Evolutionary conservation across 2,113 vertebrate species (phyloP).

Genomic region (Condylura cristata): DNA sequence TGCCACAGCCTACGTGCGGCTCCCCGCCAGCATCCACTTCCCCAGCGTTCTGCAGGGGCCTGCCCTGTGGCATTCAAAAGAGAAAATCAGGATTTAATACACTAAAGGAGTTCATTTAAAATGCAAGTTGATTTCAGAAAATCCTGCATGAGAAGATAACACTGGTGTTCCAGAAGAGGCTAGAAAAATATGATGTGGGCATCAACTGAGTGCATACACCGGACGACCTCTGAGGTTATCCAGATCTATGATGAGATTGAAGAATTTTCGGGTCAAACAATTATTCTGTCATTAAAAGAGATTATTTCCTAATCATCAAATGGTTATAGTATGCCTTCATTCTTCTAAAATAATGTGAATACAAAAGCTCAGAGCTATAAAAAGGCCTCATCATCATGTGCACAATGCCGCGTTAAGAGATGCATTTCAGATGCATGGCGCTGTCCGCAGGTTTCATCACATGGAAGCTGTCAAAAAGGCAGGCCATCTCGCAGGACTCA

Average conservation of each 20-base stretch:
- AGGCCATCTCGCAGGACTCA: not conserved
- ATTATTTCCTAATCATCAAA: not conserved
- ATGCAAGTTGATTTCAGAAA: not conserved
- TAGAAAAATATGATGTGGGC: not conserved
- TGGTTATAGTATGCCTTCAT: not conserved
- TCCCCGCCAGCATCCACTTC: not conserved
- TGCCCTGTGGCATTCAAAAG: not conserved
- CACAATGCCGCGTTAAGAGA: not conserved
- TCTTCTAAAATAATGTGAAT: slow-evolving; percentile 31
- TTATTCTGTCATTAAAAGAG: not conserved
- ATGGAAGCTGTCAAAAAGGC: not conserved
- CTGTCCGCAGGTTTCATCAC: not conserved
- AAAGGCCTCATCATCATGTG: not conserved
- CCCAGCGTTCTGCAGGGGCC: not conserved
- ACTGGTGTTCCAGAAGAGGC: not conserved
- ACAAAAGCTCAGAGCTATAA: not conserved
- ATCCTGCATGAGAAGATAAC: not conserved
- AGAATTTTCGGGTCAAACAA: not conserved
- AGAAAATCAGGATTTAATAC: not conserved
- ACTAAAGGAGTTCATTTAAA: not conserved
- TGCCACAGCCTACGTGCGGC: not conserved
- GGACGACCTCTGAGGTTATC: not conserved
- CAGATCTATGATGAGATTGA: not conserved
- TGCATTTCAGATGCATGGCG: not conserved
- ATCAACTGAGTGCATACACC: not conserved